Base-by-base conservation (phyloP, 2,888 invertebrate genomes). In the Amphipoea lucens region DNA sequence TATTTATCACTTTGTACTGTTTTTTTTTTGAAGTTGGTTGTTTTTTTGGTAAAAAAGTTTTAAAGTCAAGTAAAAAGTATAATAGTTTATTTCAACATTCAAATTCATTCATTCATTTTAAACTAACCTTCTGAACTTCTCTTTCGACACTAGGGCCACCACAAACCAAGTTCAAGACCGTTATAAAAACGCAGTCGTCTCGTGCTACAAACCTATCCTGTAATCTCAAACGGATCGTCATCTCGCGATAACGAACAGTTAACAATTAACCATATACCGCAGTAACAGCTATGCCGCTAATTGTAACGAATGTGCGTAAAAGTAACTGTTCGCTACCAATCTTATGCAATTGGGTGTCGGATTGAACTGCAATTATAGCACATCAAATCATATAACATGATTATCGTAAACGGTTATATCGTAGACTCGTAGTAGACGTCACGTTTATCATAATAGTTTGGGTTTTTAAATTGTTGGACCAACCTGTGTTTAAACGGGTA, bases 171-270 rank as follows among this genome's bases (percentile, higher is more conserved):
- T 79, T 74, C 23, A 62, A 77, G 23, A 85, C 88, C 85, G 89
- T 89, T 89, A 89, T 72, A 75, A 82, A 81, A 79, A 83, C 74
- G 75, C 70, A 71, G 54, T 69, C 67, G 48, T 76, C 79, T 81
- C 79, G 84, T 86, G 83, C 76, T 63, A 62, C 66, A 74, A 67
- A 73, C 36, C 74, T 68, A 79, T 77, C 79, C 60, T 57, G 71
- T 72, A 72, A 88, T 85, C 87, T 83, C 65, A 81, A 84, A 82
- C 82, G 62, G 75, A 87, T 86, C 87, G 68, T 81, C 78, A 81
- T 65, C 79, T 6, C 63, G 57, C 67, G 84, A 85, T 84, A 88
- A 81, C 75, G 71, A 81, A 86, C 88, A 78, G 83, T 86, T 83
- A 82, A 85, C 85, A 86, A 88, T 86, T 84, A 81, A 82, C 80